phyloP scores from a whole-genome alignment of 2,888 invertebrate genomes.

The Eristalis intricaria region DNA sequence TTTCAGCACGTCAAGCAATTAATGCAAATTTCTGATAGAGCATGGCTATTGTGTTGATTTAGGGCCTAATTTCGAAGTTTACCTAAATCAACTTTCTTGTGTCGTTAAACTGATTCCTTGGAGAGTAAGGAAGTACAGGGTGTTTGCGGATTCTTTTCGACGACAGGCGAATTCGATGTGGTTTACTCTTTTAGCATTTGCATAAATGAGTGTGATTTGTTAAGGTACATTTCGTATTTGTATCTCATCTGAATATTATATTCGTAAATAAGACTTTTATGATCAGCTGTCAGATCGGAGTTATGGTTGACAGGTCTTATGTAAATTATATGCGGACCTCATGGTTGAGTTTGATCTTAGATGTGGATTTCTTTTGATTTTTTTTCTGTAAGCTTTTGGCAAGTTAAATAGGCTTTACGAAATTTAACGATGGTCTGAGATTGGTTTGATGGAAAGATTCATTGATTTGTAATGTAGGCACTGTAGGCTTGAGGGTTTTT shows the following conservation, averaged over 20 bases:
- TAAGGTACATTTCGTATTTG: neutral
- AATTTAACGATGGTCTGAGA: neutral
- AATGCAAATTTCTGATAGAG: neutral
- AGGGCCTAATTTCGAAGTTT: neutral
- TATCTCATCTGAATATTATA: neutral
- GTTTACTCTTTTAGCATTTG: neutral
- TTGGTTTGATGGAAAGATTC: neutral
- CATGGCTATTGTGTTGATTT: conserved; percentile 2
- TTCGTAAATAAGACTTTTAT: neutral
- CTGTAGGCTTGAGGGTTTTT: neutral
- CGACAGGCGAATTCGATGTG: neutral
- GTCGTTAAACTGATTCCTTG: neutral
- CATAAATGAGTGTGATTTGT: conserved; percentile 1
- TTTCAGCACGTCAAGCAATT: neutral
- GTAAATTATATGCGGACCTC: neutral
- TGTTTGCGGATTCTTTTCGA: neutral
- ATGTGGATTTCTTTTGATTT: neutral
- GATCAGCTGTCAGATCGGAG: neutral
- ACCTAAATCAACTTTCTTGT: neutral
- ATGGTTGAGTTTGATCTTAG: neutral
- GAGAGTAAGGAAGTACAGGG: neutral
- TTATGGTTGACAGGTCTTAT: neutral
- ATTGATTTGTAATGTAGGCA: neutral
- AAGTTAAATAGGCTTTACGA: neutral
- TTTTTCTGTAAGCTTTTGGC: neutral